phyloP scores from a whole-genome alignment of 2,113 vertebrate genomes.

The Microcebus ravelobensis region DNA sequence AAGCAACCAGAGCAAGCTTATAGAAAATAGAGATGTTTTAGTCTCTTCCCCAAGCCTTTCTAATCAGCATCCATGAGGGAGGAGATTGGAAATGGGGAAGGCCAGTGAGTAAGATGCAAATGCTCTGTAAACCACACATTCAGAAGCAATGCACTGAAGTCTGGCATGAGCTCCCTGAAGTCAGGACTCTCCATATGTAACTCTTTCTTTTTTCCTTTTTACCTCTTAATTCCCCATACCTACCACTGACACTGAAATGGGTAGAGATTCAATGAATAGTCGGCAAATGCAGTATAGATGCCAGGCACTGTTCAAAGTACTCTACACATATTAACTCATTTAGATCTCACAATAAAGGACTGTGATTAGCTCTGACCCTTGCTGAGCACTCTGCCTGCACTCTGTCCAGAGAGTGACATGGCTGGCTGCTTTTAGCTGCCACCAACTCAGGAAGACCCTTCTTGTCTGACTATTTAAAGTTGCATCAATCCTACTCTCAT shows the following conservation, averaged over 20 bases:
- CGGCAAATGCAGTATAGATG: neutral
- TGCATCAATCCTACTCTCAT: neutral
- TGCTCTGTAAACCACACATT: neutral
- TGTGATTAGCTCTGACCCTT: neutral
- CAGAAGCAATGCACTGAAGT: neutral
- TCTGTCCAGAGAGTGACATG: neutral
- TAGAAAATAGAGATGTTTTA: neutral
- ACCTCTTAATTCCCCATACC: neutral
- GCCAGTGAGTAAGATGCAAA: neutral
- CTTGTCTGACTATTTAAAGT: neutral
- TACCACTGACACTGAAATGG: neutral
- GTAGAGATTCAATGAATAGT: neutral
- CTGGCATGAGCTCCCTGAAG: neutral
- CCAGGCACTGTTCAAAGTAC: neutral
- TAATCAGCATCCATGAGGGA: neutral
- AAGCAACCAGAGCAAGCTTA: neutral
- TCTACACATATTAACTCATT: neutral
- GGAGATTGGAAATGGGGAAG: neutral
- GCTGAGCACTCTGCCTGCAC: neutral
- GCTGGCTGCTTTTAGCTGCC: neutral
- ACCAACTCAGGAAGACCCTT: neutral
- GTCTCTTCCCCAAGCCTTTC: neutral
- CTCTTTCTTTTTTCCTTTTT: neutral
- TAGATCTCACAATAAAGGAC: neutral
- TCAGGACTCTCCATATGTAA: neutral